These are phyloP conservation scores for Euura lappo DNA, from an alignment of 1,140 invertebrate genomes.

Conservation along the genomic window DNA sequence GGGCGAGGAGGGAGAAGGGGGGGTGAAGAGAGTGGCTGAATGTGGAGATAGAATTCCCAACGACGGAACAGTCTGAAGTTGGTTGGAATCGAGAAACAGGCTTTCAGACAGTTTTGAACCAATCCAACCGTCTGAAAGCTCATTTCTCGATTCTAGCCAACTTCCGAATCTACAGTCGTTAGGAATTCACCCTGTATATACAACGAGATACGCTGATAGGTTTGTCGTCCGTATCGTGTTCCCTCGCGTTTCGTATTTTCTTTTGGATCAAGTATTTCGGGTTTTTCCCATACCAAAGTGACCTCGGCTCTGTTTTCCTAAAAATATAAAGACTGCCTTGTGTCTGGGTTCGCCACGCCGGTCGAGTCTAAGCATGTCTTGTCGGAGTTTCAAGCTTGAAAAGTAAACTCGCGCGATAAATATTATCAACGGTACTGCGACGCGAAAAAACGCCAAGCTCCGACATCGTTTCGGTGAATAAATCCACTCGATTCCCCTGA, in stretches of 20 bases:
- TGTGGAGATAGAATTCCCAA: constrained; percentile 1
- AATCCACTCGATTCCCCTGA: too few species aligned
- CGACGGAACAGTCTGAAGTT: too few species aligned
- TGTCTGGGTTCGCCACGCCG: neutral
- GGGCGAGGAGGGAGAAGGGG: constrained; percentile 14
- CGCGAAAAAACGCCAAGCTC: too few species aligned
- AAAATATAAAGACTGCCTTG: neutral
- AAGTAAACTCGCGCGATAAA: neutral
- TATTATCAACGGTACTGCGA: too few species aligned
- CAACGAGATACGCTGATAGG: neutral
- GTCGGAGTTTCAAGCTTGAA: neutral
- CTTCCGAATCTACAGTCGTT: too few species aligned
- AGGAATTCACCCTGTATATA: neutral
- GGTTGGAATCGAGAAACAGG: too few species aligned
- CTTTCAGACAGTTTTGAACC: too few species aligned
- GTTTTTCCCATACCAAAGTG: neutral
- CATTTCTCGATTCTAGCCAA: too few species aligned
- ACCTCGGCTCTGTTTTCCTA: neutral
- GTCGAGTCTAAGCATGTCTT: too few species aligned
- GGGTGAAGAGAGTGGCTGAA: constrained; percentile 16
- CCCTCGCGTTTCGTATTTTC: neutral
- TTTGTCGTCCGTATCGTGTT: too few species aligned
- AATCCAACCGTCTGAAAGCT: too few species aligned
- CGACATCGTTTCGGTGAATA: too few species aligned
- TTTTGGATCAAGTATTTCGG: neutral